Evolutionary conservation across 64 coral and sea anemone species (phyloP).

Genomic region (Actinia equina): DNA sequence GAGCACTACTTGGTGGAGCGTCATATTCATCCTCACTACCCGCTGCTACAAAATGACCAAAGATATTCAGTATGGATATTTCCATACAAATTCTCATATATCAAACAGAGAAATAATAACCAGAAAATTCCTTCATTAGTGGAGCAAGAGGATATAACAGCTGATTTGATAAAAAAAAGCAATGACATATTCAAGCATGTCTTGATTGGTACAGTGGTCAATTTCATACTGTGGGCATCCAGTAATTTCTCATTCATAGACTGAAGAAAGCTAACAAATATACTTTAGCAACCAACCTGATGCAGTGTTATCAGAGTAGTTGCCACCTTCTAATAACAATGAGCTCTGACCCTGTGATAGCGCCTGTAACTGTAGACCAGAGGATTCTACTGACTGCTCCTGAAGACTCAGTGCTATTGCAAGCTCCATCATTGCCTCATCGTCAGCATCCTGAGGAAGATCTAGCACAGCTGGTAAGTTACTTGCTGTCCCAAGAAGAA

Average conservation of each 20-base stretch:
- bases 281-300: conserved; percentile 17
- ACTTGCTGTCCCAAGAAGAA: conserved; percentile 74
- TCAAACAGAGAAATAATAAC: neutral
- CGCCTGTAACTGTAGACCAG: conserved; percentile 46
- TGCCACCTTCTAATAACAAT: conserved; percentile 27
- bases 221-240: too few relatives aligned
- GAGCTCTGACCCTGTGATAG: neutral
- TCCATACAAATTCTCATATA: neutral
- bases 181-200: too few relatives aligned
- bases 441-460: conserved; percentile 94
- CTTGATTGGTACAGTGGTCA: too few relatives aligned
- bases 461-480: conserved; percentile 81
- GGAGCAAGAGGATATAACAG: too few relatives aligned
- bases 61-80: neutral
- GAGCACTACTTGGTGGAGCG: conserved; percentile 59
- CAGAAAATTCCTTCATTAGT: too few relatives aligned
- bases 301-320: conserved; percentile 41
- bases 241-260: too few relatives aligned
- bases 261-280: too few relatives aligned
- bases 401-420: conserved; percentile 96
- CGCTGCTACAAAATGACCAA: conserved; percentile 38
- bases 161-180: too few relatives aligned
- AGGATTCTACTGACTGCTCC: conserved; percentile 63
- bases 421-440: conserved; percentile 99
- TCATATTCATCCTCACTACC: conserved; percentile 97